A percentile compares a stretch with the other conserved stretches of the same genome.
These are phyloP conservation scores for Actinernus sp. DNA, from an alignment of 92 coral and sea anemone species.

Conservation along the genomic window DNA sequence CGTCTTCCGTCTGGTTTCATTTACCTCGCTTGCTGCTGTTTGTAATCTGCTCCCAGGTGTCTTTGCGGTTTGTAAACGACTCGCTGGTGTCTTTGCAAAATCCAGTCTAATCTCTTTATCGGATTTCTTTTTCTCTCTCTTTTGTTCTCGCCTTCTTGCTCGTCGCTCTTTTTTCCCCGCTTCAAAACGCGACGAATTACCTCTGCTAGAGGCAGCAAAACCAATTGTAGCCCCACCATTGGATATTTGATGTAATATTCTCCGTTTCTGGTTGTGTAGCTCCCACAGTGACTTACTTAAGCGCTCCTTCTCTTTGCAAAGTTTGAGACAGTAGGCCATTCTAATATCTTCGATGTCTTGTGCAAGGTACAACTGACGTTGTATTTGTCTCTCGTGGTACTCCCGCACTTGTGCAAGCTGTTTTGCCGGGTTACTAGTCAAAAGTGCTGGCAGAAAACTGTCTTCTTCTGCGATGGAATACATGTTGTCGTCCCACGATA, in stretches of 20 bases:
- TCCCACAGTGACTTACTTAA: constrained; percentile 95
- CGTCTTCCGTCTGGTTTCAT: neutral
- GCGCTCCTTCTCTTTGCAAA: constrained; percentile 78
- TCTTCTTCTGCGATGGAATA: constrained; percentile 79
- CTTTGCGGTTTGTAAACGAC: constrained; percentile 11
- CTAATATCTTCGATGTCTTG: constrained; percentile 80
- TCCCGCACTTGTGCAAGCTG: constrained; percentile 86
- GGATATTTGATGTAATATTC: constrained; percentile 78
- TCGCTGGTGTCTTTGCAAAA: neutral
- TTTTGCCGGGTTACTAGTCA: constrained; percentile 69
- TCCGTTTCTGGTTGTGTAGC: constrained; percentile 83
- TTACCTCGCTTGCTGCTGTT: constrained; percentile 6
- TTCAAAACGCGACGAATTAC: neutral
- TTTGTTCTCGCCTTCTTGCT: neutral
- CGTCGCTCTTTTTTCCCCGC: neutral
- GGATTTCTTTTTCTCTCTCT: neutral
- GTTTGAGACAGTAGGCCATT: constrained; percentile 74
- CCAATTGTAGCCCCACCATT: constrained; percentile 1
- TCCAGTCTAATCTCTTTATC: neutral
- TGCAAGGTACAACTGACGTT: constrained; percentile 53
- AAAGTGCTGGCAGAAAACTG: constrained; percentile 77
- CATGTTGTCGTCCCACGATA: constrained; percentile 17
- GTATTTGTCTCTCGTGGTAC: constrained; percentile 75
- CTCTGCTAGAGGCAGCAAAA: neutral
- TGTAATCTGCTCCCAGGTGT: constrained; percentile 5